Evolutionary conservation across 2,888 invertebrate genomes (phyloP).

Genomic region (Ephialtes manifestator): DNA sequence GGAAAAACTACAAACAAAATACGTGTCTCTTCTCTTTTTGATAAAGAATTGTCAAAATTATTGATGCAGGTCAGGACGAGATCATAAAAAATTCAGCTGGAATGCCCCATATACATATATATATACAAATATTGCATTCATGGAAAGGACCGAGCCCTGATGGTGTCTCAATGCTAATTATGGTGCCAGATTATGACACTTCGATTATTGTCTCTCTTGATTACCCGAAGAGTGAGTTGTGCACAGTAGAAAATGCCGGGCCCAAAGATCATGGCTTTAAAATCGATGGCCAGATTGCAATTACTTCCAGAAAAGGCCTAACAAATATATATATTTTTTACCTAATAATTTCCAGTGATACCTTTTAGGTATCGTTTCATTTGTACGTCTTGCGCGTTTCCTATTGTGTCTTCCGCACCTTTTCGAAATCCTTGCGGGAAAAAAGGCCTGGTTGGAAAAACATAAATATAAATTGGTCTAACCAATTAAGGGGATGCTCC

Average conservation of each 20-base stretch:
- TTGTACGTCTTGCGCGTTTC: conserved; percentile 2
- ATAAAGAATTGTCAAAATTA: too few relatives aligned
- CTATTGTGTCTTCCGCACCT: conserved; percentile 31
- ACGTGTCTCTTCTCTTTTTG: too few relatives aligned
- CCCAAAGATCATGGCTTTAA: conserved; percentile 72
- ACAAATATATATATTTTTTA: conserved; percentile 41
- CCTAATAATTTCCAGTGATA: conserved; percentile 78
- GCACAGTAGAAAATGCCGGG: conserved; percentile 36
- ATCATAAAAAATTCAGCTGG: too few relatives aligned
- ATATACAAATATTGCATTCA: conserved; percentile 25
- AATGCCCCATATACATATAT: conserved; percentile 15
- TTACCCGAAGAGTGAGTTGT: not conserved
- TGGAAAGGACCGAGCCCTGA: conserved; percentile 44
- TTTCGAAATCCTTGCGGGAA: not conserved
- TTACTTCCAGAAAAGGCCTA: conserved; percentile 55
- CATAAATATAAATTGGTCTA: too few relatives aligned
- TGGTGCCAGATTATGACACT: conserved; percentile 13
- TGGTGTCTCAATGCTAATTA: conserved; percentile 42
- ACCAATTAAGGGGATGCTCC: too few relatives aligned
- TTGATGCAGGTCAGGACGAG: too few relatives aligned
- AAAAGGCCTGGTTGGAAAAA: too few relatives aligned
- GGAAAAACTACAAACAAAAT: too few relatives aligned
- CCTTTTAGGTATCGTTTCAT: conserved; percentile 84
- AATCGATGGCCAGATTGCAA: conserved; percentile 35
- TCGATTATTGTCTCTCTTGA: not conserved